Conservation (phyloP, 2,888 invertebrate genomes). For the Dynastes tityus region DNA sequence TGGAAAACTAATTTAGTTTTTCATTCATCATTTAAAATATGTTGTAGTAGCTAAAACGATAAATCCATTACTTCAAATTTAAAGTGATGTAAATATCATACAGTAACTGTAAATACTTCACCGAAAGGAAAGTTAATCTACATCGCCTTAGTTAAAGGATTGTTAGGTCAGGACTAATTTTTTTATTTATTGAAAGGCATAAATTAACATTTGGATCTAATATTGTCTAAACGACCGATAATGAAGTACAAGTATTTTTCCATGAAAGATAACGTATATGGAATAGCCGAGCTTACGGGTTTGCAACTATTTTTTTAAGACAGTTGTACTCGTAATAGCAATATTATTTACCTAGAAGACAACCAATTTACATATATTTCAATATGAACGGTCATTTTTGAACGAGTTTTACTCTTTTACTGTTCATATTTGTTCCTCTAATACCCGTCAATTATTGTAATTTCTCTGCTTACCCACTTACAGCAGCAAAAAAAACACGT, state of each 20-base stretch:
- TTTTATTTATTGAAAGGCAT: neutral
- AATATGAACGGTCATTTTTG: conserved; percentile 42
- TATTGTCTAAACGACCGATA: neutral
- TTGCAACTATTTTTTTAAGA: conserved; percentile 5
- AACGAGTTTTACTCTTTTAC: conserved; percentile 34
- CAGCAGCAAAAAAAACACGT: conserved; percentile 34
- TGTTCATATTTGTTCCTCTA: conserved; percentile 28
- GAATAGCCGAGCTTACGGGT: neutral
- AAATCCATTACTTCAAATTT: too few species aligned
- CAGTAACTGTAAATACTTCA: too few species aligned
- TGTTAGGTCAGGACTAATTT: too few species aligned
- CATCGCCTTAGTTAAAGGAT: too few species aligned
- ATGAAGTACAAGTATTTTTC: conserved; percentile 1
- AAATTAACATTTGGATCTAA: neutral
- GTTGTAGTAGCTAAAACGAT: too few species aligned
- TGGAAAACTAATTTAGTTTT: too few species aligned
- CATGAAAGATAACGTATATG: neutral
- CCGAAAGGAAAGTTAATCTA: too few species aligned
- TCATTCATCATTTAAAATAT: too few species aligned
- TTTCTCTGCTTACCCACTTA: conserved; percentile 12
- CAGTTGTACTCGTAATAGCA: neutral
- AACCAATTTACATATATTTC: conserved; percentile 42
- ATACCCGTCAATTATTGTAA: conserved; percentile 42
- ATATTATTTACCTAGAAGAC: conserved; percentile 20
- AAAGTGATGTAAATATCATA: too few species aligned